Percentiles rank a stretch among this genome's conserved stretches.
Evolutionary conservation across 2,888 invertebrate species (phyloP).

Genomic region (Neuroscelio doddi): DNA sequence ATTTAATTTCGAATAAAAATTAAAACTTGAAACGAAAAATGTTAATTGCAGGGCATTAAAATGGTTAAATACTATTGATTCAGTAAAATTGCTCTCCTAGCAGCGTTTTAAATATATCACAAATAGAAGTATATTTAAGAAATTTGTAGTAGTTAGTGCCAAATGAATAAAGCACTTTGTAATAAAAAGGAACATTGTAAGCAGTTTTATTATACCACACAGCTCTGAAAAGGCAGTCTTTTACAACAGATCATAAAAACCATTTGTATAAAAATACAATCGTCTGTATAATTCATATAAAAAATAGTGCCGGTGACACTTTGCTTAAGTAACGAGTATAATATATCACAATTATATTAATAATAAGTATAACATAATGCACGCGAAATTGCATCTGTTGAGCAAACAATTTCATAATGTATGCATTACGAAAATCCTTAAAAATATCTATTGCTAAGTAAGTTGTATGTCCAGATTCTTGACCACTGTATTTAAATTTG

Average conservation of each 20-base stretch:
- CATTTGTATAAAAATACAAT: conserved; percentile 4
- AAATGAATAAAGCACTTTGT: conserved; percentile 24
- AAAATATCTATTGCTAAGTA: too few relatives aligned
- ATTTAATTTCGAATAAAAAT: too few relatives aligned
- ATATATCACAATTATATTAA: conserved; percentile 31
- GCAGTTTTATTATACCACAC: conserved; percentile 7
- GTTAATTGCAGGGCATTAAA: conserved; percentile 1
- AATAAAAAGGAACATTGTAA: conserved; percentile 20
- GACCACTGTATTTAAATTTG: too few relatives aligned
- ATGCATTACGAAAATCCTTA: not conserved
- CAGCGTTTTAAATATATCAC: conserved; percentile 17
- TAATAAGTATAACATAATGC: conserved; percentile 30
- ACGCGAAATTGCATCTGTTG: conserved; percentile 8
- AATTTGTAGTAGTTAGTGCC: conserved; percentile 15
- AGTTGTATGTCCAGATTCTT: too few relatives aligned
- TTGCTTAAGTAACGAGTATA: not conserved
- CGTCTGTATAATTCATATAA: conserved; percentile 2
- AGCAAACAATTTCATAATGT: conserved; percentile 5
- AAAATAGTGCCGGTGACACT: not conserved
- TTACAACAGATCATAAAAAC: not conserved
- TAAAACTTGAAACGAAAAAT: not conserved
- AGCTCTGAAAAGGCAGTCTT: not conserved
- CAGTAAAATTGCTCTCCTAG: conserved; percentile 8
- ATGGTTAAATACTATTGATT: conserved; percentile 7
- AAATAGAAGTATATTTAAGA: conserved; percentile 9